Evolutionary conservation across 1,140 invertebrate genomes (phyloP).

Genomic region (Formica exsecta): DNA sequence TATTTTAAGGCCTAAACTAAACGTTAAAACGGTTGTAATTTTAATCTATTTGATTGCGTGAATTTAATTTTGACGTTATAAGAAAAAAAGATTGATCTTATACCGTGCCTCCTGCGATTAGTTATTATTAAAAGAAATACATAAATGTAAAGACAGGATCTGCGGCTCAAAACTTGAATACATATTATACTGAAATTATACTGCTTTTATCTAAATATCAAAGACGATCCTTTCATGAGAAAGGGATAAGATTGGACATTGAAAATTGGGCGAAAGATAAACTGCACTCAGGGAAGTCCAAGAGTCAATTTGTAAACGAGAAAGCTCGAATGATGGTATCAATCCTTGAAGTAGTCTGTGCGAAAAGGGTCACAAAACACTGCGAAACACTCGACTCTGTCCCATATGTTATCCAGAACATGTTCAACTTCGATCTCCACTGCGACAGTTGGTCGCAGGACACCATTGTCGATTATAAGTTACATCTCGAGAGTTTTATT

Average conservation of each 20-base stretch:
- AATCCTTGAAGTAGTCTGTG: constrained; percentile 72
- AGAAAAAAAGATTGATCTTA: not conserved
- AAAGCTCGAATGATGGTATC: constrained; percentile 36
- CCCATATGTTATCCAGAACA: constrained; percentile 80
- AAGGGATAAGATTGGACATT: not conserved
- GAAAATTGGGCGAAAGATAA: constrained; percentile 18
- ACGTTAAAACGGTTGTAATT: not conserved
- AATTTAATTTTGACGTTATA: not conserved
- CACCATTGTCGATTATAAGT: constrained; percentile 75
- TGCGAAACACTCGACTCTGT: constrained; percentile 67
- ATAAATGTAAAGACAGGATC: not conserved
- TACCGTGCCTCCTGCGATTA: too few relatives aligned
- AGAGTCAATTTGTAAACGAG: constrained; percentile 49
- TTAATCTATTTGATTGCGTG: not conserved
- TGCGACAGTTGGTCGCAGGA: constrained; percentile 79
- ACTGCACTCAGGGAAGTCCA: not conserved
- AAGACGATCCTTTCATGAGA: not conserved
- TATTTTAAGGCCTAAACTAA: not conserved
- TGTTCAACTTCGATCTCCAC: constrained; percentile 70
- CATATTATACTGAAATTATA: not conserved
- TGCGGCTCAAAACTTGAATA: not conserved
- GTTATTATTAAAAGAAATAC: not conserved
- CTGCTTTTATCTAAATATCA: not conserved
- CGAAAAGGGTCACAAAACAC: constrained; percentile 24
- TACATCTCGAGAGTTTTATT: constrained; percentile 69